Base-by-base conservation (phyloP, 1,140 invertebrate genomes). In the Nymphalis io region DNA sequence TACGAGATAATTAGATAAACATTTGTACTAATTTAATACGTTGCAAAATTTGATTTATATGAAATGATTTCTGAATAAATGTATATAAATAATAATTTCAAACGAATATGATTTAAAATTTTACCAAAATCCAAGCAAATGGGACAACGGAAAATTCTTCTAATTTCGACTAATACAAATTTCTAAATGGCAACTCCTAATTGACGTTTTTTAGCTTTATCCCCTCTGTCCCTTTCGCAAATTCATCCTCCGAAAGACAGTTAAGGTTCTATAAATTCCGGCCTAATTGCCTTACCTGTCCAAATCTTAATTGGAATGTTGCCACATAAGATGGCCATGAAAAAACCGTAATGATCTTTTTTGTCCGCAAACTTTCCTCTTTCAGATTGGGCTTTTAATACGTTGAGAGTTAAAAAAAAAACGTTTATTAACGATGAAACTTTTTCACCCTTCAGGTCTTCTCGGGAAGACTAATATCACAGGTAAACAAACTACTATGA, bases 381-480 rank as follows among this genome's bases (percentile, higher is more conserved):
- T 90, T 91, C 89, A 91, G 88, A 88, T 91, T 82, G 80, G 82
- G 80, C 81, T 86, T n/a, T 88, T 82, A 80, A 77, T 79, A 79
- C 79, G 79, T 80, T 83, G 76, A 82, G 75, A 85, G 80, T 74
- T 77, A 78, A 83, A 84, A 85, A 80, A 65, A 82, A 85, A 23
- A 77, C 79, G 76, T 84, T 80, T 88, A 89, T 87, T 89, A 89
- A 89, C 83, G 85, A 89, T 88, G 86, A 87, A 88, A 81, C 84
- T 92, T 90, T 91, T 92, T 91, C 90, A 89, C 85, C 84, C 88
- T 92, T 87, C 89, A 92, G 91, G 92, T 92, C 92, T 92, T 92
- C 91, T 92, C 90, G 92, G 92, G 87, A 92, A 92, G 90, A 92
- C 91, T 85, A 92, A 92, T 85, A 90, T 92, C 79, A 92, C 91